Evolutionary conservation across 2,113 vertebrate species (phyloP).

Genomic region (Nicator chloris): DNA sequence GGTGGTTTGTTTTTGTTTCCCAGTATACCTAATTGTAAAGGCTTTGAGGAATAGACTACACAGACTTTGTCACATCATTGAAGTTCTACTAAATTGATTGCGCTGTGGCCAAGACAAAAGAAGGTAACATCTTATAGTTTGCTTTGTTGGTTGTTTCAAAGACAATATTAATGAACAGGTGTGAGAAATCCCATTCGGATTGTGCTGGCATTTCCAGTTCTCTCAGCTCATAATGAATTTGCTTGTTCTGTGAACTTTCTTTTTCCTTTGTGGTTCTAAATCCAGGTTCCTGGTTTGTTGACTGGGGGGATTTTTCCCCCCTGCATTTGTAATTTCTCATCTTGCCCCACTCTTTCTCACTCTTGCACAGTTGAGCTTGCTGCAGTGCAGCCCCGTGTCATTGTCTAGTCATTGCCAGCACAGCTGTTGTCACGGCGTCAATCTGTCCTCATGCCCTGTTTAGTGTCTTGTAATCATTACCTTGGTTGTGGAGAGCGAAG

Average conservation of each 20-base stretch:
- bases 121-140: background rate
- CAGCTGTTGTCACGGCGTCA: background rate
- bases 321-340: background rate
- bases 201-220: background rate
- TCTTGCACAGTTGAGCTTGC: background rate
- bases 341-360: background rate
- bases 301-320: fast-evolving
- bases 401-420: background rate
- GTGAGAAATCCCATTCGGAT: background rate
- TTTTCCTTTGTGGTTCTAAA: background rate
- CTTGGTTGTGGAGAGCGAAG: constrained; percentile 11
- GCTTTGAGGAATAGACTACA: background rate
- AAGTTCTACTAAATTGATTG: background rate
- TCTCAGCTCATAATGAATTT: background rate
- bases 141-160: constrained; percentile 33
- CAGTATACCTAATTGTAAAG: background rate
- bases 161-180: background rate
- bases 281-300: background rate
- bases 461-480: constrained; percentile 38
- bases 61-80: background rate
- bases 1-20: background rate
- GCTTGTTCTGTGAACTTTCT: background rate
- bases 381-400: background rate
- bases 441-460: background rate
- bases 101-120: background rate